Percentiles rank a stretch among this genome's conserved stretches.
phyloP scores from a whole-genome alignment of 2,888 invertebrate species.

The Shargacucullia verbasci region DNA sequence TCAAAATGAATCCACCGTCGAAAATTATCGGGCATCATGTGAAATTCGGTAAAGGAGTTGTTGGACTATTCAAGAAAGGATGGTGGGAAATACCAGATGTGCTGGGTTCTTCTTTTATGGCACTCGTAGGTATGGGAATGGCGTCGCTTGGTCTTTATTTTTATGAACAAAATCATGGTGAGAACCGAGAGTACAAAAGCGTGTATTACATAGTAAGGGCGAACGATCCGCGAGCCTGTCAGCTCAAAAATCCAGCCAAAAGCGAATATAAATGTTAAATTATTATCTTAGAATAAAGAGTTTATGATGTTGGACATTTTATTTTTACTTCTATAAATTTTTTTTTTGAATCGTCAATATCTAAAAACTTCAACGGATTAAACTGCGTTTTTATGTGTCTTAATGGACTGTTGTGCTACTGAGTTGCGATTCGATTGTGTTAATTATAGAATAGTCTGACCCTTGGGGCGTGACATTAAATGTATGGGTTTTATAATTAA shows the following conservation, averaged over 20 bases:
- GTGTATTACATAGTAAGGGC: constrained; percentile 90
- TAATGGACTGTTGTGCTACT: too few relatives aligned
- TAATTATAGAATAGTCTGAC: too few relatives aligned
- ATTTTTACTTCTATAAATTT: too few relatives aligned
- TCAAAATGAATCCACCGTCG: constrained; percentile 63
- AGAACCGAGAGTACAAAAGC: constrained; percentile 90
- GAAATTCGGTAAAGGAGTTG: constrained; percentile 66
- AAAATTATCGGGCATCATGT: constrained; percentile 72
- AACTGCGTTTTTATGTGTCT: too few relatives aligned
- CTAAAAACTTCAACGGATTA: too few relatives aligned
- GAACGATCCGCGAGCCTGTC: constrained; percentile 89
- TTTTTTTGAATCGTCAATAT: too few relatives aligned
- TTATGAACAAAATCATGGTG: constrained; percentile 88
- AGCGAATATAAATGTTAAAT: constrained; percentile 60
- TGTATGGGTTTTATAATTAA: too few relatives aligned
- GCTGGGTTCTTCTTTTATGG: constrained; percentile 89
- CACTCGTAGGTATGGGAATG: constrained; percentile 87
- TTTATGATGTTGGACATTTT: neutral
- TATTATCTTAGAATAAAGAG: constrained; percentile 15
- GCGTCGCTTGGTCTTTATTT: constrained; percentile 76
- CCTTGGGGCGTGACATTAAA: too few relatives aligned
- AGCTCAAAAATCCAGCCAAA: constrained; percentile 72
- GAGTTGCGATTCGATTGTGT: too few relatives aligned
- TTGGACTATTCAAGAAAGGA: constrained; percentile 72
- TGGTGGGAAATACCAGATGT: constrained; percentile 93